These are phyloP conservation scores for Dromius quadrimaculatus DNA, from an alignment of 2,888 invertebrate genomes.

Conservation along the genomic window DNA sequence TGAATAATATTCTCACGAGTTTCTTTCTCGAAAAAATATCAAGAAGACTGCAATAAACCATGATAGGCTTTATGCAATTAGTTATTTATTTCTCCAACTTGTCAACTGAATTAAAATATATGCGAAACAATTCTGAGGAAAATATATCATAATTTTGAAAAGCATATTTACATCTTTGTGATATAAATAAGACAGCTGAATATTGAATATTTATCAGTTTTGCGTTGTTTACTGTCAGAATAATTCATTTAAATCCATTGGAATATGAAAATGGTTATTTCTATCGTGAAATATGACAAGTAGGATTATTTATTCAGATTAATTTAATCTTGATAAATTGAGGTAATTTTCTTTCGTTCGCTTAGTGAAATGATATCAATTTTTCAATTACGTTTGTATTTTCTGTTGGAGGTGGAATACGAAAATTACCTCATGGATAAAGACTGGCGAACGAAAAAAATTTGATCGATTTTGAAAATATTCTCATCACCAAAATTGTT, in stretches of 20 bases:
- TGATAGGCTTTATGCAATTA: conserved; percentile 32
- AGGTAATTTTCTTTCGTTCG: conserved; percentile 1
- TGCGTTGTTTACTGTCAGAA: neutral
- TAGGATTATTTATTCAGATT: conserved; percentile 11
- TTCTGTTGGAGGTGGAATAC: conserved; percentile 15
- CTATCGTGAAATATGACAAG: neutral
- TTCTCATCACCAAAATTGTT: neutral
- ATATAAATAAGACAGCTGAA: neutral
- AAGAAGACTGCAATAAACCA: too few species aligned
- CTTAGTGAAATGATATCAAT: neutral
- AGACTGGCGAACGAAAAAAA: neutral
- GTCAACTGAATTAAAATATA: neutral
- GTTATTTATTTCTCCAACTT: neutral
- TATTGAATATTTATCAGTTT: neutral
- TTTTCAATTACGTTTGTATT: neutral
- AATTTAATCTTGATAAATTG: conserved; percentile 5
- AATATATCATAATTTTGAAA: too few species aligned
- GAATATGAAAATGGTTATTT: conserved; percentile 6
- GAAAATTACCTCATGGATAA: conserved; percentile 10
- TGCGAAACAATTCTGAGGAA: too few species aligned
- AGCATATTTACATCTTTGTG: too few species aligned
- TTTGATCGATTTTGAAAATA: neutral
- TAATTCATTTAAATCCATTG: conserved; percentile 35
- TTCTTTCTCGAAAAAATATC: too few species aligned
- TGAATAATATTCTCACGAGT: conserved; percentile 15